Base-by-base conservation (phyloP, 2,888 invertebrate genomes). In the Merodon equestris region DNA sequence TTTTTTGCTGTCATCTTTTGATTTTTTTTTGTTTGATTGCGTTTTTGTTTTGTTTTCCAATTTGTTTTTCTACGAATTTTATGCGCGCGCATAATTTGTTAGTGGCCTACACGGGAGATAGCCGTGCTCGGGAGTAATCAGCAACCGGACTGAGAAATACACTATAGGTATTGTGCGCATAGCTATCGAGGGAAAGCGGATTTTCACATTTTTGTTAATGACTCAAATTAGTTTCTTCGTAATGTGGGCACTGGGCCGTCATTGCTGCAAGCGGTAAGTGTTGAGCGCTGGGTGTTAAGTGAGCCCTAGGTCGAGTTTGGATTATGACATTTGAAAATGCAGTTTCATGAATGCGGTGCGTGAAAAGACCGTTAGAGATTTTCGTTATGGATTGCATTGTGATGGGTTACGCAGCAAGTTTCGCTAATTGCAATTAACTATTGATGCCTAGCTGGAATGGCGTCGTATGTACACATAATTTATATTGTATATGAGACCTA, bases 31-130 rank as follows among this genome's bases (percentile, higher is more conserved):
- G 44, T 36, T 54, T 54, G n/a, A n/a, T 54, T 36, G 53, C 58
- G 47, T 70, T 70, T 40, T 40, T 5, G 9, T 40, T 40, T 4
- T 2, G 27, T 7, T 27, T 27, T 70, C 47, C 44, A 19, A n/a
- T n/a, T n/a, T n/a, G n/a, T n/a, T 40, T 70, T 70, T 70, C 60
- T 45, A 70, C 68, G 68, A 70, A 70, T 70, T 70, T 70, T 70
- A 70, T 70, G 68, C 68, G 68, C 27, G 7, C 68, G 68, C 68
- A 70, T 70, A 70, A 70, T 70, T 70, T 60, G 68, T 60, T 70
- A 47, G 47, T 53, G 53, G 53, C 45, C 38, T 2, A 27, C 27
- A 4, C 27, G 40, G 3, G 19, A 27, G 67, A 48, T 45, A 15
- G 60, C 4, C 34, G 27, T 15, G 13, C 9, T 18, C 1, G 27